Conservation (phyloP, 1,140 invertebrate species). For the Brachystomella parvula region DNA sequence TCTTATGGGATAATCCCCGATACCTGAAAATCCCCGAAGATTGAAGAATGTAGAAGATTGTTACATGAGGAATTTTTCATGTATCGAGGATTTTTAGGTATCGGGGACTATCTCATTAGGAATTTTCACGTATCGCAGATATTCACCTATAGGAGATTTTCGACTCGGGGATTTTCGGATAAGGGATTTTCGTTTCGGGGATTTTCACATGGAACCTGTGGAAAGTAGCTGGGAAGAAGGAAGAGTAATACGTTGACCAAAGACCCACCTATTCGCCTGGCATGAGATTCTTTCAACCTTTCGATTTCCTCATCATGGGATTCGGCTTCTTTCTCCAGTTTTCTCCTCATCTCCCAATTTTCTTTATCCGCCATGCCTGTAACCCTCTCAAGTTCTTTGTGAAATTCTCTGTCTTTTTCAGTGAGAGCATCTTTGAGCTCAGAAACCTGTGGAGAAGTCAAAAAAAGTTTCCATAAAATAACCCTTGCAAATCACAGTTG, state of each 20-base stretch:
- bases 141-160: too few relatives aligned
- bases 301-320: slow-evolving; percentile 51
- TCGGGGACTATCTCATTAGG: too few relatives aligned
- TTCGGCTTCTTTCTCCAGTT: slow-evolving; percentile 51
- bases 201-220: neutral
- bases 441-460: slow-evolving; percentile 45
- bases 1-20: too few relatives aligned
- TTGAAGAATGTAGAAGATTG: too few relatives aligned
- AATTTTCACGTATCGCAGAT: too few relatives aligned
- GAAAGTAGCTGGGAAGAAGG: too few relatives aligned
- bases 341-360: slow-evolving; percentile 49
- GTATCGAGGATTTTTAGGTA: too few relatives aligned
- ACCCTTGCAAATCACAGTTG: neutral
- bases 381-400: slow-evolving; percentile 49
- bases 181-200: neutral
- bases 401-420: slow-evolving; percentile 49
- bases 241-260: too few relatives aligned
- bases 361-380: slow-evolving; percentile 50
- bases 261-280: slow-evolving; percentile 51
- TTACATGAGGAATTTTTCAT: too few relatives aligned
- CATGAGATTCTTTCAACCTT: slow-evolving; percentile 50
- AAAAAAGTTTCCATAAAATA: neutral
- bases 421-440: slow-evolving; percentile 49
- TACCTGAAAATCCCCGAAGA: too few relatives aligned
- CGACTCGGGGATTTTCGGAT: too few relatives aligned